phyloP scores from a whole-genome alignment of 2,888 invertebrate genomes.

The Laothoe populi region DNA sequence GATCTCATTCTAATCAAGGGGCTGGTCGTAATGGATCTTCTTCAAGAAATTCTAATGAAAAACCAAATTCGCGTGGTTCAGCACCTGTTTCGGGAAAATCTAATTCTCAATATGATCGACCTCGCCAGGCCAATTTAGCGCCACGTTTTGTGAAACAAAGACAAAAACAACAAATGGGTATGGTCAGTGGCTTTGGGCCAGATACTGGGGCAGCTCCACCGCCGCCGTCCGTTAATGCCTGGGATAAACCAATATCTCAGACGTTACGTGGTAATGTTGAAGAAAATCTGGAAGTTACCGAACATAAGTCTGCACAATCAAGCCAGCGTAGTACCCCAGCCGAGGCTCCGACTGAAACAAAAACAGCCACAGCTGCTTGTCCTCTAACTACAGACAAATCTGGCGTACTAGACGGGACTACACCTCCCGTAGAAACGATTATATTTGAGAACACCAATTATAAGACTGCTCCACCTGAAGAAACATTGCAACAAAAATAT shows the following conservation, averaged over 20 bases:
- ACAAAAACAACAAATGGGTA: conserved; percentile 81
- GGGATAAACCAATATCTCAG: conserved; percentile 93
- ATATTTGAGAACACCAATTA: conserved; percentile 97
- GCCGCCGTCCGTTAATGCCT: conserved; percentile 91
- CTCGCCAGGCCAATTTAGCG: conserved; percentile 87
- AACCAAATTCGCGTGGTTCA: conserved; percentile 65
- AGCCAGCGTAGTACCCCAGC: conserved; percentile 78
- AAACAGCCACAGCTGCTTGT: conserved; percentile 55
- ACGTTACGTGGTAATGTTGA: conserved; percentile 86
- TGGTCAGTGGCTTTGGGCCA: conserved; percentile 71
- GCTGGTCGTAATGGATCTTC: conserved; percentile 75
- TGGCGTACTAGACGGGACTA: conserved; percentile 88
- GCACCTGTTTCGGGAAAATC: conserved; percentile 66
- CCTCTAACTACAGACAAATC: conserved; percentile 74
- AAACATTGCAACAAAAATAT: conserved; percentile 87
- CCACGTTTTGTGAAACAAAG: conserved; percentile 92
- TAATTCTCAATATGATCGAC: conserved; percentile 72
- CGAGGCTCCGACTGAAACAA: conserved; percentile 63
- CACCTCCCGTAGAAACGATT: conserved; percentile 93
- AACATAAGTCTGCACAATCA: conserved; percentile 71
- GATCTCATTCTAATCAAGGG: conserved; percentile 78
- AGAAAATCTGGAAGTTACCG: conserved; percentile 59
- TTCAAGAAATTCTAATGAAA: conserved; percentile 72
- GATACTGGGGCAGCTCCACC: conserved; percentile 86
- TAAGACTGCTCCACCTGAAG: conserved; percentile 89